These are phyloP conservation scores for Hydropsyche tenuis DNA, from an alignment of 1,140 invertebrate genomes.

Conservation along the genomic window DNA sequence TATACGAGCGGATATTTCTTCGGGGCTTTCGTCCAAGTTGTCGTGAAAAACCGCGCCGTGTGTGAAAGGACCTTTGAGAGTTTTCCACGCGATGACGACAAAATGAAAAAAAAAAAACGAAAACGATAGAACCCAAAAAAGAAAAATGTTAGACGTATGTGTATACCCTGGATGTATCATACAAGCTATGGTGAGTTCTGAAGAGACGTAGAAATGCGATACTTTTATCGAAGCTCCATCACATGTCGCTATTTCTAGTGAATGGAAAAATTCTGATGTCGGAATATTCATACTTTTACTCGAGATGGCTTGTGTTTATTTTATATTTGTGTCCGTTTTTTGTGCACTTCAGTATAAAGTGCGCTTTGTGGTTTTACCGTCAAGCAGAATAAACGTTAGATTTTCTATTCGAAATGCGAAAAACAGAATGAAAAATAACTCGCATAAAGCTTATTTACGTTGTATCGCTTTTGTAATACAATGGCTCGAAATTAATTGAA, in stretches of 20 bases:
- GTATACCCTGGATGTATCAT: not conserved
- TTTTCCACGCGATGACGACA: slow-evolving; percentile 13
- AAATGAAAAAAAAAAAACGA: not conserved
- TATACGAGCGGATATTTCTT: not conserved
- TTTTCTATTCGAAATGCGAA: too few relatives aligned
- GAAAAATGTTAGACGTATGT: not conserved
- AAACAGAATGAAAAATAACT: too few relatives aligned
- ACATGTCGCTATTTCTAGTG: not conserved
- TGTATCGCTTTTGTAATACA: too few relatives aligned
- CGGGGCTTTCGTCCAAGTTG: not conserved
- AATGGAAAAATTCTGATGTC: not conserved
- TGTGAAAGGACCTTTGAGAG: slow-evolving; percentile 28
- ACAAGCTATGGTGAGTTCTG: not conserved
- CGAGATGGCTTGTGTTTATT: too few relatives aligned
- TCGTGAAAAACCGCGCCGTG: slow-evolving; percentile 5
- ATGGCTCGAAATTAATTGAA: too few relatives aligned
- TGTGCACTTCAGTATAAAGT: not conserved
- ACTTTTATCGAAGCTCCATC: slow-evolving; percentile 26
- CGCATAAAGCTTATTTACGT: too few relatives aligned
- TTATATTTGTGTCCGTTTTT: too few relatives aligned
- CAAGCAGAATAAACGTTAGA: too few relatives aligned
- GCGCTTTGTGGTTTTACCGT: not conserved
- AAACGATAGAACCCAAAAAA: not conserved
- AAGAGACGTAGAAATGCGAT: slow-evolving; percentile 8
- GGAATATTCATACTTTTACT: not conserved